Evolutionary conservation across 2,113 vertebrate genomes (phyloP).

Genomic region (Lipotes vexillifer): DNA sequence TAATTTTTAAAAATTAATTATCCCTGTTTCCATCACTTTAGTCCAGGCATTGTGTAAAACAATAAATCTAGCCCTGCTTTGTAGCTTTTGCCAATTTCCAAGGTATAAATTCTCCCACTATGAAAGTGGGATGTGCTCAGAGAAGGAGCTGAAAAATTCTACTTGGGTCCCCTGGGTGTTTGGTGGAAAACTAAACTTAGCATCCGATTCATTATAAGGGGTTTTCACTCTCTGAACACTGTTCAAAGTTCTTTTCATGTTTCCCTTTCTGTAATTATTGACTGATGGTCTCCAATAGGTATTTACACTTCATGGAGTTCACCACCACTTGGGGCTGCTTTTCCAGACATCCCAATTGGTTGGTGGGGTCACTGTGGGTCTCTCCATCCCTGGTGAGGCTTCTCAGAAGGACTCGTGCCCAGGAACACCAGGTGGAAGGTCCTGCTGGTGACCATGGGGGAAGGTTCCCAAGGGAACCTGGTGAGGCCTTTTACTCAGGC

Average conservation of each 20-base stretch:
- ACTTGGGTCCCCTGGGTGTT: background rate
- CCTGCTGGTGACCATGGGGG: no score
- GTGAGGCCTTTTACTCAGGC: background rate
- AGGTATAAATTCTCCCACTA: background rate
- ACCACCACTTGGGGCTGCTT: background rate
- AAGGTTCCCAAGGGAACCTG: background rate
- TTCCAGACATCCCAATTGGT: background rate
- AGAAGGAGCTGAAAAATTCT: background rate
- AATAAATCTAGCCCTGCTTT: background rate
- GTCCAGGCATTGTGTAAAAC: background rate
- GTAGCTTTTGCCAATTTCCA: background rate
- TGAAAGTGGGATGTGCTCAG: background rate
- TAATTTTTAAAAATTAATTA: background rate
- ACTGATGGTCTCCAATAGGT: background rate
- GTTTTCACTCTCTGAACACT: rapidly evolving
- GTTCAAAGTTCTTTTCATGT: background rate
- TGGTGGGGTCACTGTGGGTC: background rate
- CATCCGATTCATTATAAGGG: background rate
- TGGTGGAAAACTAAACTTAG: background rate
- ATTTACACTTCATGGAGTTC: background rate
- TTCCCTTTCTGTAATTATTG: background rate
- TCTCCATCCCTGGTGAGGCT: background rate
- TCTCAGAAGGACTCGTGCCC: background rate
- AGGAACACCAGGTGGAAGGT: background rate
- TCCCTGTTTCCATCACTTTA: background rate